A percentile compares a stretch with the other conserved stretches of the same genome.
These are phyloP conservation scores for Sarcophilus harrisii DNA, from an alignment of 2,797 vertebrate genomes.

Conservation along the genomic window DNA sequence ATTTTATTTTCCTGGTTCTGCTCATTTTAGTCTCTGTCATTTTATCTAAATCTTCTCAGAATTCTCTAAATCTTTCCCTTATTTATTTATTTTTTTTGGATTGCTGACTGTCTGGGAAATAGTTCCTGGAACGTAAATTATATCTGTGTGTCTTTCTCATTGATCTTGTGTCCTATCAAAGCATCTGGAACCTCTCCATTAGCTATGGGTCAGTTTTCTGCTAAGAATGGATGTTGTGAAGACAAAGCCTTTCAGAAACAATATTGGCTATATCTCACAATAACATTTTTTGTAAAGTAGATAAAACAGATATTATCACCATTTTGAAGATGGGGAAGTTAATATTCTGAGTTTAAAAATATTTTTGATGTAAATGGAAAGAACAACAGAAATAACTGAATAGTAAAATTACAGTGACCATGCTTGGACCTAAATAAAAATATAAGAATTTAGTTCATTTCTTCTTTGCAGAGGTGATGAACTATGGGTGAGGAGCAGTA, in stretches of 20 bases:
- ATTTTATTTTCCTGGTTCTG: background rate
- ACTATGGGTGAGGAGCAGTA: background rate
- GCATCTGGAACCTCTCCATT: background rate
- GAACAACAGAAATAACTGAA: background rate
- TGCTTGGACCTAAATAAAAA: background rate
- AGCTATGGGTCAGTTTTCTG: background rate
- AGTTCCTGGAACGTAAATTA: background rate
- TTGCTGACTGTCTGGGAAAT: background rate
- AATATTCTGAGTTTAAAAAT: background rate
- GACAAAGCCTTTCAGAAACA: background rate
- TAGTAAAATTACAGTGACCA: background rate
- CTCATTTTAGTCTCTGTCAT: background rate
- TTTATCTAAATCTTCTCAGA: background rate
- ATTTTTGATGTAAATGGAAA: background rate
- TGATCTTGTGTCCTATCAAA: background rate
- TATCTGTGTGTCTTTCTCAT: background rate
- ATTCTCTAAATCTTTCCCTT: background rate
- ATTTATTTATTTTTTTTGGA: background rate
- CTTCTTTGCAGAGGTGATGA: background rate
- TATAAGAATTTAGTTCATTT: background rate
- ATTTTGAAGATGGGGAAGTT: background rate
- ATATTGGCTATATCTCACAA: background rate
- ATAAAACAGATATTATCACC: background rate
- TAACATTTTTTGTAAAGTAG: background rate
- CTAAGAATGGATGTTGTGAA: background rate